phyloP scores from a whole-genome alignment of 2,797 vertebrate genomes.

The Phylloscopus collybita region DNA sequence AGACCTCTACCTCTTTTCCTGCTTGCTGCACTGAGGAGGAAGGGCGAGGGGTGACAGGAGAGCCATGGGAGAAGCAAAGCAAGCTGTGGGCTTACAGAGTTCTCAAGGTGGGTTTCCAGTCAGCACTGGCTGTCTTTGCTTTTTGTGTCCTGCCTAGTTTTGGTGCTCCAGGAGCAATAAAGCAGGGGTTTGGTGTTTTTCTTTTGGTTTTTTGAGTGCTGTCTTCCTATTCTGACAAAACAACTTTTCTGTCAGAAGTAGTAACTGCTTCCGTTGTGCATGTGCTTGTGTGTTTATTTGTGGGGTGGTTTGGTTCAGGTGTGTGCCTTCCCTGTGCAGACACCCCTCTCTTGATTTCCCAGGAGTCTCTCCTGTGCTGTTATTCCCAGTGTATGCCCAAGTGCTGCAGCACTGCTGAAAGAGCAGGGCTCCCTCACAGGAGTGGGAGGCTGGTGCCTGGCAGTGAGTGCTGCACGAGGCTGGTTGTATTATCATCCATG shows the following conservation, averaged over 20 bases:
- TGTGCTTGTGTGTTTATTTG: neutral
- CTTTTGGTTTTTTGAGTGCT: neutral
- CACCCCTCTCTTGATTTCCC: neutral
- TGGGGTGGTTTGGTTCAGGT: neutral
- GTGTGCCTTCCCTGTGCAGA: neutral
- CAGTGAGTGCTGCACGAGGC: neutral
- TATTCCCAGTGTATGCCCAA: neutral
- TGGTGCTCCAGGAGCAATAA: neutral
- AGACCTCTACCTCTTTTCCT: conserved; percentile 8
- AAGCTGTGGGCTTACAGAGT: neutral
- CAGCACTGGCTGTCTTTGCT: neutral
- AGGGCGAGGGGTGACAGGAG: neutral
- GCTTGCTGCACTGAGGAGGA: neutral
- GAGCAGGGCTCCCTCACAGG: neutral
- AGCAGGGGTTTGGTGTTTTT: neutral
- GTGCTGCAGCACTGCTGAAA: neutral
- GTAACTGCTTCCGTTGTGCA: neutral
- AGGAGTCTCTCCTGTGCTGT: neutral
- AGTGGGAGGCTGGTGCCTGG: neutral
- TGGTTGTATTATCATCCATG: fast-evolving
- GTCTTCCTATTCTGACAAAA: neutral
- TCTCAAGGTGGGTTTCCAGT: neutral
- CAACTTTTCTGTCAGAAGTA: neutral
- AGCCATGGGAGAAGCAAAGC: fast-evolving
- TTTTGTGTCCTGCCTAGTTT: neutral